Conservation (phyloP, 2,888 invertebrate genomes). For the Mythimna impura region DNA sequence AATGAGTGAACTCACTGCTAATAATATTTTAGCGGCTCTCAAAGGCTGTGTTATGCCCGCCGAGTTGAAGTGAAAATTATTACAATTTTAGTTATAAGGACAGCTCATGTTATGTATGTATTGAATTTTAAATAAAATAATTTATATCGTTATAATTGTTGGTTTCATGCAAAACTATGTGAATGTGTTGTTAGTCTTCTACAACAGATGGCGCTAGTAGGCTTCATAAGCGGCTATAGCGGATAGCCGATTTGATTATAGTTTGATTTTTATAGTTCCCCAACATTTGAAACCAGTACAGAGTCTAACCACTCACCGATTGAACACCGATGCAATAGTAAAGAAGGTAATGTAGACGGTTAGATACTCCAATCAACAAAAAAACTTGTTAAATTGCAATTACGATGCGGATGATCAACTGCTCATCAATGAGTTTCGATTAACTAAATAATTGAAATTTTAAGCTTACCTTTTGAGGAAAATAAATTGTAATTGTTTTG, state of each 20-base stretch:
- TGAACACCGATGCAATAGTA: background rate
- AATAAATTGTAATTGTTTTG: background rate
- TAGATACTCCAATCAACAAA: background rate
- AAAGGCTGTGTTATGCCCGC: conserved; percentile 93
- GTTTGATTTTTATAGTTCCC: background rate
- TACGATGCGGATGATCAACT: conserved; percentile 9
- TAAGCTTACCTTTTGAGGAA: background rate
- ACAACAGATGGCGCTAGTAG: conserved; percentile 37
- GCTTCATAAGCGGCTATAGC: too few relatives aligned
- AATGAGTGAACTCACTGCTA: conserved; percentile 96
- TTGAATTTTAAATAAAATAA: conserved; percentile 28
- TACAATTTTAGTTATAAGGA: background rate
- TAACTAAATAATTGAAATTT: conserved; percentile 18
- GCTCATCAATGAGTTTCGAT: conserved; percentile 5
- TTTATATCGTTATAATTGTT: conserved; percentile 25
- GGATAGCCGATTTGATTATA: background rate
- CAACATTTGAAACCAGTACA: too few relatives aligned
- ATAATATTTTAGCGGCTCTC: conserved; percentile 95
- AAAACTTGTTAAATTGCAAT: conserved; percentile 17
- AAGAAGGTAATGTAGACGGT: background rate
- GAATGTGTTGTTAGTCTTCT: background rate
- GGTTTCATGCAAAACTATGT: background rate
- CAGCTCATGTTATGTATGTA: conserved; percentile 8
- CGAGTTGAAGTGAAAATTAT: conserved; percentile 83
- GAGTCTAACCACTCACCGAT: background rate